Conservation (phyloP, 2,797 vertebrate genomes). For the Sebastiscus albofasciatus region DNA sequence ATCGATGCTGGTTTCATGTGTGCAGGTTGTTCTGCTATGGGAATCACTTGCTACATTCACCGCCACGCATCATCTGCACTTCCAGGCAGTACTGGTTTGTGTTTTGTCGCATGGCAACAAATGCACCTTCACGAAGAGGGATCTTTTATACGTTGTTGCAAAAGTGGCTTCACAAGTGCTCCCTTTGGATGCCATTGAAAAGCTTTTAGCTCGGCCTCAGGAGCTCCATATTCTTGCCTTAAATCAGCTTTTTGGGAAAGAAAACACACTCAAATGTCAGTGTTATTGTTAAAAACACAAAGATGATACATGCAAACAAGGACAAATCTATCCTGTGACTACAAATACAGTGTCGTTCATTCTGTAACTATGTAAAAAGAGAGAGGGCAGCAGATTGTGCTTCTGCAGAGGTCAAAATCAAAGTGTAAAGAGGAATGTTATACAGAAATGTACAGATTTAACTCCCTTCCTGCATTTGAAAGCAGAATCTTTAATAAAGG, state of each 20-base stretch:
- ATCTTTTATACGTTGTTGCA: slow-evolving; percentile 13
- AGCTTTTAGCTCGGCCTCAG: slow-evolving; percentile 34
- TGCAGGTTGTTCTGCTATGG: neutral
- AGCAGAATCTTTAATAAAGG: neutral
- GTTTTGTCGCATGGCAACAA: slow-evolving; percentile 34
- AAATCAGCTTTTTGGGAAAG: neutral
- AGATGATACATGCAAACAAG: neutral
- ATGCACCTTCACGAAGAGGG: slow-evolving; percentile 2
- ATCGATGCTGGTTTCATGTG: slow-evolving; percentile 47
- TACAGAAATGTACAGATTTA: neutral
- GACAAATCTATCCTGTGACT: neutral
- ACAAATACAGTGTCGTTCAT: neutral
- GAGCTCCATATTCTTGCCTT: neutral
- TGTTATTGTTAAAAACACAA: neutral
- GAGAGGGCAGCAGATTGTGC: neutral
- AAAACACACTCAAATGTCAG: neutral
- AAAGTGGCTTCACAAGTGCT: slow-evolving; percentile 3
- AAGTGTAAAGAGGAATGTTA: neutral
- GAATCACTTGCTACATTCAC: slow-evolving; percentile 4
- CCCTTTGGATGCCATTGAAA: slow-evolving; percentile 17
- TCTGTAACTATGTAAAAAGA: neutral
- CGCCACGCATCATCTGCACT: neutral
- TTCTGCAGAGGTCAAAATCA: neutral
- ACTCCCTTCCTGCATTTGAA: neutral
- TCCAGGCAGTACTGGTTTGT: slow-evolving; percentile 5